Evolutionary conservation across 2,797 vertebrate genomes (phyloP).

Genomic region (Apodemus agrarius): DNA sequence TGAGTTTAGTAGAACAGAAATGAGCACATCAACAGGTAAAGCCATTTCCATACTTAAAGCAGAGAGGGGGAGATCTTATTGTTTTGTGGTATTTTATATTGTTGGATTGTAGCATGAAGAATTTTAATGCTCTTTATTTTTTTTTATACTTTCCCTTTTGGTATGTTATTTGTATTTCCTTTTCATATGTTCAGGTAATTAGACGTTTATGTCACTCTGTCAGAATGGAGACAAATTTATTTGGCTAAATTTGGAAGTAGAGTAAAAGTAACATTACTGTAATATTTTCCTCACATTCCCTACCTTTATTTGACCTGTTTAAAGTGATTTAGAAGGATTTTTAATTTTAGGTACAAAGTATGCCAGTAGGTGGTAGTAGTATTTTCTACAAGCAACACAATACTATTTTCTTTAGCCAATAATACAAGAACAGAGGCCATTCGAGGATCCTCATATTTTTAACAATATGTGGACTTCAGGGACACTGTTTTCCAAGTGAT

Average conservation of each 20-base stretch:
- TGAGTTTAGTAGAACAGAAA: neutral
- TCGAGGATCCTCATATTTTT: conserved; percentile 50
- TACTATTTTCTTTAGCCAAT: conserved; percentile 67
- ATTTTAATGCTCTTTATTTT: neutral
- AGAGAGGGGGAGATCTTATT: neutral
- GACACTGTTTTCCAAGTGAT: conserved; percentile 22
- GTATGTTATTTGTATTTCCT: neutral
- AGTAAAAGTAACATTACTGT: neutral
- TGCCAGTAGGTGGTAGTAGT: conserved; percentile 81
- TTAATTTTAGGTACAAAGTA: conserved; percentile 59
- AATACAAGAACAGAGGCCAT: neutral
- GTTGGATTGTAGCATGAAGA: neutral
- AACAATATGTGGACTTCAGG: conserved; percentile 20
- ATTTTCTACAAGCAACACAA: conserved; percentile 75
- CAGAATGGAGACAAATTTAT: neutral
- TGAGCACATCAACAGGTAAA: neutral
- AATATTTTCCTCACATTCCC: neutral
- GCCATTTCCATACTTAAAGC: neutral
- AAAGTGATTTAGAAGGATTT: conserved; percentile 60
- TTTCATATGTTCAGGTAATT: neutral
- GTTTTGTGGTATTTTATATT: neutral
- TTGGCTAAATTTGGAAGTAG: conserved; percentile 42
- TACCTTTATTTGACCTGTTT: conserved; percentile 7
- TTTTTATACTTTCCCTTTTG: neutral
- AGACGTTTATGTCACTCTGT: conserved; percentile 11